Percentiles rank a stretch among this genome's conserved stretches.
Evolutionary conservation across 2,113 vertebrate species (phyloP).

Genomic region (Ivindomyrus marchei): DNA sequence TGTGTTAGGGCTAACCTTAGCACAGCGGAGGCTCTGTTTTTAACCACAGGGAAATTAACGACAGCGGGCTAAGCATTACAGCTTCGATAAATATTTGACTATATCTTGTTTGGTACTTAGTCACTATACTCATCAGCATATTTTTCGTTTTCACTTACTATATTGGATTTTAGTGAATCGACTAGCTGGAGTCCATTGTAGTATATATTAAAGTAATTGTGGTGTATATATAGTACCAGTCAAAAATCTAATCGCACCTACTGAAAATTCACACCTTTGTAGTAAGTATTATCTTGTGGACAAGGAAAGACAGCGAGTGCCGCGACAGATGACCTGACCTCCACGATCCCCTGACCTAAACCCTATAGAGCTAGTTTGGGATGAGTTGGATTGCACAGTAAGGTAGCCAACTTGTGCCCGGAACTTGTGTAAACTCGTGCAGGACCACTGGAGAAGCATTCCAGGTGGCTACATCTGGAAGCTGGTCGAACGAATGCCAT

Average conservation of each 20-base stretch:
- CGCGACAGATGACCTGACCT: neutral
- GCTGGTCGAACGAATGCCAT: neutral
- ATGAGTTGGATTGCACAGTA: neutral
- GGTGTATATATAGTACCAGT: neutral
- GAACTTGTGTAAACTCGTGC: neutral
- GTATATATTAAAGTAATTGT: neutral
- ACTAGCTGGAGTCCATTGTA: neutral
- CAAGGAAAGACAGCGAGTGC: neutral
- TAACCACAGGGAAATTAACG: neutral
- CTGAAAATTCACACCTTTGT: neutral
- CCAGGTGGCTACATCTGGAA: neutral
- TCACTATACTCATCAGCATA: neutral
- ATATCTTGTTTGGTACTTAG: neutral
- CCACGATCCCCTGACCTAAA: neutral
- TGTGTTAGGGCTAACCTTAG: neutral
- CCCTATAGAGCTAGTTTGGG: neutral
- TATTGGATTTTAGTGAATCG: neutral
- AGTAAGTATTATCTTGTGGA: neutral
- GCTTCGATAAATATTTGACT: neutral
- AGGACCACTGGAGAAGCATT: neutral
- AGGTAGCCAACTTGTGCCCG: neutral
- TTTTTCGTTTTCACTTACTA: neutral
- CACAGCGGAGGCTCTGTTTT: neutral
- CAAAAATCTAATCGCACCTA: neutral
- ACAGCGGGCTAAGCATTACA: neutral